Evolutionary conservation across 1,140 invertebrate species (phyloP).

Genomic region (Triops cancriformis): DNA sequence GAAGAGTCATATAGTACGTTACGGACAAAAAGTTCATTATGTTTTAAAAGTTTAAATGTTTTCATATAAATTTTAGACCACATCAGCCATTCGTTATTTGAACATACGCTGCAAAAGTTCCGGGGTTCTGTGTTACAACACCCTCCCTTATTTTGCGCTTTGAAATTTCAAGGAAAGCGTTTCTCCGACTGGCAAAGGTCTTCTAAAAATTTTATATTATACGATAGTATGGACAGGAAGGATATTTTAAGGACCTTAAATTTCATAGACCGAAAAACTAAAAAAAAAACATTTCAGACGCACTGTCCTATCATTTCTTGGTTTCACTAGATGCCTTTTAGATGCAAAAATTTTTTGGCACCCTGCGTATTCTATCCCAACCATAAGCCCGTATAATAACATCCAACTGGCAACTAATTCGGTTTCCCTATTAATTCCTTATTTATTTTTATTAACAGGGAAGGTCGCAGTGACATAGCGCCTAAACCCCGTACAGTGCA

Average conservation of each 20-base stretch:
- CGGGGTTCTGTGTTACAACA: background rate
- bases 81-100: background rate
- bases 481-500: background rate
- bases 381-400: too few relatives aligned
- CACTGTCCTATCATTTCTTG: too few relatives aligned
- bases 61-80: background rate
- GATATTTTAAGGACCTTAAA: too few relatives aligned
- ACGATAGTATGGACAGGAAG: background rate
- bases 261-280: too few relatives aligned
- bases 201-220: background rate
- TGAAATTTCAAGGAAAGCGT: slow-evolving; percentile 7
- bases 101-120: background rate
- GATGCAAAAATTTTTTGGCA: too few relatives aligned
- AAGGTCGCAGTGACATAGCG: background rate
- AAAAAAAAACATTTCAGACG: too few relatives aligned
- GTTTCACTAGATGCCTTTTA: too few relatives aligned
- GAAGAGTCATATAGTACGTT: background rate
- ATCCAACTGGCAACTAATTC: background rate
- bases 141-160: background rate
- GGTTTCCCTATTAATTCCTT: background rate
- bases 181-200: slow-evolving; percentile 3
- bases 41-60: background rate
- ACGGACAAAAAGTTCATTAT: background rate
- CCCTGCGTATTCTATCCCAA: too few relatives aligned
- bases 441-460: background rate